A percentile compares a stretch with the other conserved stretches of the same genome.
These are phyloP conservation scores for Drosophila tanythrix DNA, from an alignment of 2,888 invertebrate genomes.

Conservation along the genomic window DNA sequence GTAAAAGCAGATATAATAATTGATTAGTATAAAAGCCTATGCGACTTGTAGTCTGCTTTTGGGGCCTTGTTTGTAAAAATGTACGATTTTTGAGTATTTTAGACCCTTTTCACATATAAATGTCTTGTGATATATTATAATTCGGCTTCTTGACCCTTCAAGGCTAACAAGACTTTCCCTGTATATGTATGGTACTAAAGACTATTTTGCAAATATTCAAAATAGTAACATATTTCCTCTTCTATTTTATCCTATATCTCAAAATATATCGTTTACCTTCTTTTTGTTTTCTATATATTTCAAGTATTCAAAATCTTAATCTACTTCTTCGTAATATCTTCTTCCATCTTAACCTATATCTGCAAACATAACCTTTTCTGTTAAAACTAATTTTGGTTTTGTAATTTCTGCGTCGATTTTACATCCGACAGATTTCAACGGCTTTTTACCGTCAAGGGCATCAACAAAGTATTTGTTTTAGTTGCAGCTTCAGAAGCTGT, in stretches of 20 bases:
- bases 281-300: neutral
- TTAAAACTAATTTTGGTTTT: neutral
- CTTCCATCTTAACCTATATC: neutral
- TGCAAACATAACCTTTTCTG: neutral
- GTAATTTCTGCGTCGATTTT: neutral
- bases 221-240: neutral
- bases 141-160: neutral
- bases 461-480: conserved; percentile 9
- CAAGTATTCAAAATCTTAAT: neutral
- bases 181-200: neutral
- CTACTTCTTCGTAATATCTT: neutral
- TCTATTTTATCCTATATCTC: neutral
- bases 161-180: neutral
- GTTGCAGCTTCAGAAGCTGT: neutral
- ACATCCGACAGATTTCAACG: neutral
- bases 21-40: neutral
- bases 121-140: neutral
- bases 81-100: neutral
- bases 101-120: neutral
- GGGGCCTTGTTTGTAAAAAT: neutral
- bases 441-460: conserved; percentile 8
- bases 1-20: neutral
- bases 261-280: neutral
- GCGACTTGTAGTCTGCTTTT: neutral
- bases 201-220: neutral